phyloP scores from a whole-genome alignment of 1,140 invertebrate species.

The Druon quercuslanigerum region DNA sequence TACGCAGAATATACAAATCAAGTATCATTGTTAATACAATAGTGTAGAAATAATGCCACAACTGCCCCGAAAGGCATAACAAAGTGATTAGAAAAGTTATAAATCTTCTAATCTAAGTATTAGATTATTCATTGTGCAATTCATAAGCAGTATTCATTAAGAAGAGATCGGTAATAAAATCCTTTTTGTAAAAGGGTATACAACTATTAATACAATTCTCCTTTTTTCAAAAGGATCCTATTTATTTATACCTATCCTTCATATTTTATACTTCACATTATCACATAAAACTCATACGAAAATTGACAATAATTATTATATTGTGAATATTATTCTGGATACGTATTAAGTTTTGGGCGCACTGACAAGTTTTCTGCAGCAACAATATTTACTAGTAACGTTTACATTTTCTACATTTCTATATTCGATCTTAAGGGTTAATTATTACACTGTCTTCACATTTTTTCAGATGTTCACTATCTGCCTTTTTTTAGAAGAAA shows the following conservation, averaged over 20 bases:
- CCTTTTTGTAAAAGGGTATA: neutral
- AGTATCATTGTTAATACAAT: too few species aligned
- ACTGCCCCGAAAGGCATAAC: neutral
- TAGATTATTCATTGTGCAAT: conserved; percentile 27
- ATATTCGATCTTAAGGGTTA: conserved; percentile 18
- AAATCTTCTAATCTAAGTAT: neutral
- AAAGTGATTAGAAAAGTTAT: conserved; percentile 8
- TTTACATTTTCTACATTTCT: conserved; percentile 26
- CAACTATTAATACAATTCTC: conserved; percentile 3
- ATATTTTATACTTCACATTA: conserved; percentile 14
- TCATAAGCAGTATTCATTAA: conserved; percentile 14
- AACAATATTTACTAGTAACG: conserved; percentile 36
- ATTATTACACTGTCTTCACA: neutral
- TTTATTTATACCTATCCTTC: neutral
- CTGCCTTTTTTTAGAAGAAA: neutral
- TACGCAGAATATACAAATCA: conserved; percentile 2
- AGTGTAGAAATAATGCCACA: too few species aligned
- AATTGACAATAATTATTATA: neutral
- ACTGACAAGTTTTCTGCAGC: conserved; percentile 30
- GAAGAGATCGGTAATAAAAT: neutral
- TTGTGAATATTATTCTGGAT: neutral
- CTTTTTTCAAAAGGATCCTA: conserved; percentile 16
- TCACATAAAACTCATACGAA: conserved; percentile 24
- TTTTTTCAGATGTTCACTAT: conserved; percentile 27
- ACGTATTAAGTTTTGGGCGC: neutral